Percentiles rank a stretch among this genome's conserved stretches.
These are phyloP conservation scores for Hyperoplus lanceolatus DNA, from an alignment of 2,797 vertebrate genomes.

Conservation along the genomic window DNA sequence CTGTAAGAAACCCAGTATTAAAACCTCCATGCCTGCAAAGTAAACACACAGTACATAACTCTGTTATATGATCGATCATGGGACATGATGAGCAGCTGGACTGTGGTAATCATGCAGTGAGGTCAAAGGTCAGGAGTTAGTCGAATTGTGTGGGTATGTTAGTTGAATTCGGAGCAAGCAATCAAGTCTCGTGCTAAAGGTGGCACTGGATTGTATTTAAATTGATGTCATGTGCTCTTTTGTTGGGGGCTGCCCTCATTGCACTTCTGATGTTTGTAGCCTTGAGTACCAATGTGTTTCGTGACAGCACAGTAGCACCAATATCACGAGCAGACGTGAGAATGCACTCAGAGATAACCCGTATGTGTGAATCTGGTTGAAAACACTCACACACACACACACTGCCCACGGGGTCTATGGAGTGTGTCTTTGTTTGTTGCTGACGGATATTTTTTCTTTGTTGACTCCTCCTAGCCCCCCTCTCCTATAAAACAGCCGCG, in stretches of 20 bases:
- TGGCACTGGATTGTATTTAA: not conserved
- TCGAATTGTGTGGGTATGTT: not conserved
- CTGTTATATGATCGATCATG: not conserved
- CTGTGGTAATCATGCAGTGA: not conserved
- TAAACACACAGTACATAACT: not conserved
- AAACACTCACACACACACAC: constrained; percentile 34
- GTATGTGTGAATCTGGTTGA: constrained; percentile 71
- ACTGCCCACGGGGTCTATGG: constrained; percentile 31
- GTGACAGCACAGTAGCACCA: constrained; percentile 60
- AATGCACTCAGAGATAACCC: constrained; percentile 66
- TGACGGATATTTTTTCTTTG: constrained; percentile 32
- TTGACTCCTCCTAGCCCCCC: constrained; percentile 66
- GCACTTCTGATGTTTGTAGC: constrained; percentile 6
- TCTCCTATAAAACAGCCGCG: constrained; percentile 74
- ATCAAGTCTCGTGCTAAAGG: not conserved
- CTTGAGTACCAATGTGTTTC: constrained; percentile 34
- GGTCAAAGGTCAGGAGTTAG: constrained; percentile 46
- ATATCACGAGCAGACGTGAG: constrained; percentile 71
- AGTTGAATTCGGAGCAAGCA: not conserved
- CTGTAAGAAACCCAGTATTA: not conserved
- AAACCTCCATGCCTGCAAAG: not conserved
- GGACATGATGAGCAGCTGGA: not conserved
- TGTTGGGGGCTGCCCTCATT: constrained; percentile 34
- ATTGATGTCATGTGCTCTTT: constrained; percentile 30
- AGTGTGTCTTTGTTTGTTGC: constrained; percentile 56